Base-by-base conservation (phyloP, 2,797 vertebrate species). In the Falco columbarius region DNA sequence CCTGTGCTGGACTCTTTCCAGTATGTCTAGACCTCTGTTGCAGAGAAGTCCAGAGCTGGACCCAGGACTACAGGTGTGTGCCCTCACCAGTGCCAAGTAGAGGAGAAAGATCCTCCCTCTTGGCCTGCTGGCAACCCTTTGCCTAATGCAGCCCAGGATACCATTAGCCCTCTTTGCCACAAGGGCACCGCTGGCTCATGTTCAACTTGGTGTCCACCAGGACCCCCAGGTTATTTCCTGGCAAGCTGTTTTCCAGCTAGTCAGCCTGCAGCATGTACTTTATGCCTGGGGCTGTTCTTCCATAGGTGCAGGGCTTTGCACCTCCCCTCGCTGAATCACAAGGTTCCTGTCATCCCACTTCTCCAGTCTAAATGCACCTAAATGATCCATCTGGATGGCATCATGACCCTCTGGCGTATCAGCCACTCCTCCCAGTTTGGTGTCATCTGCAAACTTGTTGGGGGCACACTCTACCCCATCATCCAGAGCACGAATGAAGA, bases 401-500 rank as follows among this genome's bases (percentile, higher is more conserved):
- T 36, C 19, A 56, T 0, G 1, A 55, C 10, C 26, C 8, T 81
- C 19, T 36, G 74, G 3, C 29, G 1, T 14, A 59, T 59, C 52
- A 72, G 40, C 21, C 24, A 38, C 65, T 56, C 26, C 12, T 42
- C 7, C 32, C 38, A 62, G 18, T 30, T 17, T 67, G 14, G 70
- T 70, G 32, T 21, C 52, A 74, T 5, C 56, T 46, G 22, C 42
- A 86, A 62, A 59, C 5, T 27, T 54, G 11, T 27, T 40, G 40
- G 8, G 10, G 21, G 13, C 56, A 19, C 6, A 15, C n/a, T 68
- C 17, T 86, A 54, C 16, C 40, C 5, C 56, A 32, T 10, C 11
- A 18, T 27, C 24, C 26, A 14, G 32, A 9, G 32, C 24, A 49
- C 58, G 73, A 68, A 72, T 36, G 20, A 75, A 34, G 72, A 42